Conservation (phyloP, 2,113 vertebrate genomes). For the Oreochromis aureus region DNA sequence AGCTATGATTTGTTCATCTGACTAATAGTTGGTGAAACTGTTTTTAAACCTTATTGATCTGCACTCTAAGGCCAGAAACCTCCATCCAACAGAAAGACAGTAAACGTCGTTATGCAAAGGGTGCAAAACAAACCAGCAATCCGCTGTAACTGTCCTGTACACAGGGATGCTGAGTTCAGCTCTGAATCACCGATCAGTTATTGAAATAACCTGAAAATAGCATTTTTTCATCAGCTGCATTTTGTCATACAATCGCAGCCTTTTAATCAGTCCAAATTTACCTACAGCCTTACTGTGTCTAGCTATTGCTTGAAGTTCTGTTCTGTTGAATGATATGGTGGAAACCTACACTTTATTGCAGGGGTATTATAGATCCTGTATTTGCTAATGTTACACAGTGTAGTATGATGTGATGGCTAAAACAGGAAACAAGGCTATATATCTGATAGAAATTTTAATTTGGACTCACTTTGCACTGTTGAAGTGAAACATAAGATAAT, state of each 20-base stretch:
- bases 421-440: not conserved
- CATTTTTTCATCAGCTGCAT: not conserved
- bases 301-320: not conserved
- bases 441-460: not conserved
- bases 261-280: not conserved
- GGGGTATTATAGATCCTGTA: not conserved
- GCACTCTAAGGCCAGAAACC: not conserved
- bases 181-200: not conserved
- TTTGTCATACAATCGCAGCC: fast-evolving
- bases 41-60: not conserved
- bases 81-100: not conserved
- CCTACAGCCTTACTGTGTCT: not conserved
- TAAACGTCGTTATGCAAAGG: fast-evolving
- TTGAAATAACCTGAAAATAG: not conserved
- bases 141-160: not conserved
- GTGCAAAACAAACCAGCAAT: not conserved
- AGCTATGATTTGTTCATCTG: not conserved
- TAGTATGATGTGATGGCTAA: not conserved
- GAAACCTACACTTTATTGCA: not conserved
- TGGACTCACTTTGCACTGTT: not conserved
- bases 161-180: not conserved
- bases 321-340: not conserved
- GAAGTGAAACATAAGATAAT: not conserved
- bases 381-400: not conserved
- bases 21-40: not conserved